phyloP scores from a whole-genome alignment of 2,888 invertebrate genomes.

The Pogonocherus hispidulus region DNA sequence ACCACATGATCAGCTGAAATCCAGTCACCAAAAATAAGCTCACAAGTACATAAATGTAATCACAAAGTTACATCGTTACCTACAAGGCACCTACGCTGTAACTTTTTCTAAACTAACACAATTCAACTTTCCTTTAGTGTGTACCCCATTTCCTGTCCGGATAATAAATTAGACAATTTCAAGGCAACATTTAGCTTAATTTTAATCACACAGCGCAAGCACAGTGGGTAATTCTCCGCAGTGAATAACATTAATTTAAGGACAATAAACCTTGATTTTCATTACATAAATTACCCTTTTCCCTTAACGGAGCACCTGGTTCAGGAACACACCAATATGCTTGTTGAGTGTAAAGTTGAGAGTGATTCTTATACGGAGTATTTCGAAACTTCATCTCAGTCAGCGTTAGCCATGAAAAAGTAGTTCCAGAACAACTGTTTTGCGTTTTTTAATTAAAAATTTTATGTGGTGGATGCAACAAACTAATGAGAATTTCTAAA shows the following conservation, averaged over 20 bases:
- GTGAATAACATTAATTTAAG: slow-evolving; percentile 24
- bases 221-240: slow-evolving; percentile 11
- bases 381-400: too few relatives aligned
- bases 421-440: too few relatives aligned
- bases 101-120: neutral
- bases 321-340: neutral
- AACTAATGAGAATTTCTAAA: too few relatives aligned
- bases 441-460: too few relatives aligned
- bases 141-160: neutral
- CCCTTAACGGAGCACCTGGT: slow-evolving; percentile 11
- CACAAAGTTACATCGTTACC: neutral
- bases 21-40: too few relatives aligned
- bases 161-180: slow-evolving; percentile 19
- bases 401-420: too few relatives aligned
- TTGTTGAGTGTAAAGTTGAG: neutral
- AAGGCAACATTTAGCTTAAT: slow-evolving; percentile 13
- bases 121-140: neutral
- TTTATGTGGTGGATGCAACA: too few relatives aligned
- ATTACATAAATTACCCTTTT: slow-evolving; percentile 25
- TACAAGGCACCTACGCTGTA: neutral
- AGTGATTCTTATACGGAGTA: too few relatives aligned
- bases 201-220: slow-evolving; percentile 10
- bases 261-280: slow-evolving; percentile 31
- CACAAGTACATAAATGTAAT: neutral
- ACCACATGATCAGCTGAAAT: too few relatives aligned